A percentile compares a stretch with the other conserved stretches of the same genome.
phyloP scores from a whole-genome alignment of 1,140 invertebrate genomes.

The Hirudo medicinalis region DNA sequence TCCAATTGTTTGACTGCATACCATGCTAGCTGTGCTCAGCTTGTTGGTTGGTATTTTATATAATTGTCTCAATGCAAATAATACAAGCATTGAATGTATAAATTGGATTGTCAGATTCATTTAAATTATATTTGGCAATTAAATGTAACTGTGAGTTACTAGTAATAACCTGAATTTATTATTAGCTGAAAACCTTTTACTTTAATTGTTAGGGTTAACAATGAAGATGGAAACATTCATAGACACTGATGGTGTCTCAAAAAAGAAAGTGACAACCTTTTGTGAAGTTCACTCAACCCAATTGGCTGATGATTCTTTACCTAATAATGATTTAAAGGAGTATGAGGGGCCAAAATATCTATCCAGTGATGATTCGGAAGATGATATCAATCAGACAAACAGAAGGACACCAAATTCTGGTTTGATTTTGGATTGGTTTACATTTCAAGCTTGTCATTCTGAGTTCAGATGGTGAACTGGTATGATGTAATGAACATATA shows the following conservation, averaged over 20 bases:
- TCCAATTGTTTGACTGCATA: conserved; percentile 91
- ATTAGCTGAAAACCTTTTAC: background rate
- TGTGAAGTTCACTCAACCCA: conserved; percentile 13
- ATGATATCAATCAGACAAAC: no score
- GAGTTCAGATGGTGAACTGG: no score
- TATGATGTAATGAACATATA: no score
- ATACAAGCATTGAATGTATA: conserved; percentile 28
- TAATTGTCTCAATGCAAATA: conserved; percentile 21
- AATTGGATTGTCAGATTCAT: conserved; percentile 12
- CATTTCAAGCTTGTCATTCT: no score
- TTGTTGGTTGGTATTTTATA: conserved; percentile 70
- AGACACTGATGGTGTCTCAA: conserved; percentile 91
- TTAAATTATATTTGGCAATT: no score
- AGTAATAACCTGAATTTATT: no score
- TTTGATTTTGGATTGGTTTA: background rate
- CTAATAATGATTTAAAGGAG: no score
- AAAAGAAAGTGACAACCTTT: conserved; percentile 45
- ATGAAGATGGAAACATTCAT: conserved; percentile 31
- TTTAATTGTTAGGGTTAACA: background rate
- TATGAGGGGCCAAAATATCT: no score
- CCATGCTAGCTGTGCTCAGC: conserved; percentile 95
- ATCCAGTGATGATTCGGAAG: no score
- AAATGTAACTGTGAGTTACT: no score
- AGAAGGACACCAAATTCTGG: background rate
- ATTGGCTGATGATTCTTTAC: background rate